Conservation (phyloP, 2,888 invertebrate species). For the Pycnomerus fuliginosus region DNA sequence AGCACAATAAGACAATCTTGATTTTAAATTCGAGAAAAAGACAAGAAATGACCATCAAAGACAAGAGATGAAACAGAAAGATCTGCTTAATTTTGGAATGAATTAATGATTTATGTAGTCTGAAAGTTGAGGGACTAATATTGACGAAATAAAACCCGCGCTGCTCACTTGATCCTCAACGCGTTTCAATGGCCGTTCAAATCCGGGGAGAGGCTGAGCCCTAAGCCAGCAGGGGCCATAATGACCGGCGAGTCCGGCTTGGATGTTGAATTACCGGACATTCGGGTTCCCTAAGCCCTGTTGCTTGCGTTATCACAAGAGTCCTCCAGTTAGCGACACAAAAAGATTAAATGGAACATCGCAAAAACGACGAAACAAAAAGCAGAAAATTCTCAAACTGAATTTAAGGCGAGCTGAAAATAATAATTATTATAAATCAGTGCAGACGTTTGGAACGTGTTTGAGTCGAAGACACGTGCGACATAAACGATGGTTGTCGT, state of each 20-base stretch:
- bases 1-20: no score
- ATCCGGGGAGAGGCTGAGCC: not conserved
- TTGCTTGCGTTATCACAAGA: constrained; percentile 35
- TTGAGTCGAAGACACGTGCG: constrained; percentile 33
- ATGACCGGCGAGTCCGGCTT: not conserved
- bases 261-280: constrained; percentile 30
- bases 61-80: no score
- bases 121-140: no score
- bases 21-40: no score
- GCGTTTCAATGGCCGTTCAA: not conserved
- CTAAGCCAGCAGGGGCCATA: not conserved
- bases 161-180: not conserved
- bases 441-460: constrained; percentile 28
- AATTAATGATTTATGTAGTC: no score
- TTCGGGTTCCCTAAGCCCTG: constrained; percentile 33
- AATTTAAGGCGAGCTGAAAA: constrained; percentile 8
- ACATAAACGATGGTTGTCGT: constrained; percentile 32
- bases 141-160: no score
- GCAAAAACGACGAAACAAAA: no score
- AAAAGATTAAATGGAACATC: constrained; percentile 38
- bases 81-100: no score
- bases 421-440: constrained; percentile 16
- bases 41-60: no score
- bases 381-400: constrained; percentile 2
- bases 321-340: constrained; percentile 34